A percentile compares a stretch with the other conserved stretches of the same genome.
Conservation (phyloP, 2,888 invertebrate species). For the Choristoneura rosaceana region DNA sequence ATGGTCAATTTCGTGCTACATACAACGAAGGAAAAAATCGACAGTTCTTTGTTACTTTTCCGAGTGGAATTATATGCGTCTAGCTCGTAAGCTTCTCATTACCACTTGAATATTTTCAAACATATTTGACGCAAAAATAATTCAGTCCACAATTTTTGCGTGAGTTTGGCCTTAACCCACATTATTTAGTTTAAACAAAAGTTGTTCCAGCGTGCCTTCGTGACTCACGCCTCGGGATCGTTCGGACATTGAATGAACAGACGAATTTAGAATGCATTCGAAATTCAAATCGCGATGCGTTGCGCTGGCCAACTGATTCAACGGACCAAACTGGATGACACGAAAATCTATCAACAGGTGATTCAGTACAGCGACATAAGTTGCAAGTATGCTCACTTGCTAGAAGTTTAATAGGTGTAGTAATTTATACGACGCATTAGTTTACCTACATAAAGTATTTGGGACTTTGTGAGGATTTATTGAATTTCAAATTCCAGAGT, state of each 20-base stretch:
- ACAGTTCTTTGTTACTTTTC: not conserved
- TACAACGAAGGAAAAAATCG: not conserved
- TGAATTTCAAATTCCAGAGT: not conserved
- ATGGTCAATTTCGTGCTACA: not conserved
- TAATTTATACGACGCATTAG: slow-evolving; percentile 10
- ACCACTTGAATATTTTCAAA: not conserved
- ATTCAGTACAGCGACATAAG: slow-evolving; percentile 38
- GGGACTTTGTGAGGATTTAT: not conserved
- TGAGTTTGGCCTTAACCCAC: slow-evolving; percentile 46
- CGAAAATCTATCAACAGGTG: slow-evolving; percentile 32
- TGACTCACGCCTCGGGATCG: slow-evolving; percentile 33
- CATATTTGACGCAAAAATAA: slow-evolving; percentile 2
- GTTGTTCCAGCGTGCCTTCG: slow-evolving; percentile 7
- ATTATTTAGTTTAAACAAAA: slow-evolving; percentile 37
- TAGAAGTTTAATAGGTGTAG: slow-evolving; percentile 44
- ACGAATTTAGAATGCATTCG: slow-evolving; percentile 56
- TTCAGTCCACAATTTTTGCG: not conserved
- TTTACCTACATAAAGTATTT: not conserved
- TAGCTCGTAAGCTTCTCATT: not conserved
- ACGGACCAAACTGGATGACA: slow-evolving; percentile 21
- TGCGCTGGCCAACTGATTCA: slow-evolving; percentile 53
- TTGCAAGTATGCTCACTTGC: slow-evolving; percentile 38
- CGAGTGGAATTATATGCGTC: not conserved
- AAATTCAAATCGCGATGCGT: slow-evolving; percentile 47
- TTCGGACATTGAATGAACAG: slow-evolving; percentile 42